Percentiles rank a stretch among this genome's conserved stretches.
These are phyloP conservation scores for Drosophila kuntzei DNA, from an alignment of 2,888 invertebrate species.

Conservation along the genomic window DNA sequence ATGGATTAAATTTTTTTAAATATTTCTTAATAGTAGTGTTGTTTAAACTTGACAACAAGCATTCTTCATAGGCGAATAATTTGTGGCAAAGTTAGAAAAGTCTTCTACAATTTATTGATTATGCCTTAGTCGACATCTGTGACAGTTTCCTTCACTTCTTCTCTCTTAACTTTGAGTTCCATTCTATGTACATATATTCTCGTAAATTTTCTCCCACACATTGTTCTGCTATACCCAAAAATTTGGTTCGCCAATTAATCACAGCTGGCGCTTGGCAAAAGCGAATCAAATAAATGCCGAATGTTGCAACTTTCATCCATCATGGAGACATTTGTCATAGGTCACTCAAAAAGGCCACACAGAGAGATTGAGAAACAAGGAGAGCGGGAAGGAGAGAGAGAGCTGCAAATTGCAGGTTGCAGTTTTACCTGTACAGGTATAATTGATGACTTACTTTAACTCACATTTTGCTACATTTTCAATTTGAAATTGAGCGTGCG, in stretches of 20 bases:
- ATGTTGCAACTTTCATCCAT: conserved; percentile 49
- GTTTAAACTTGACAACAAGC: too few relatives aligned
- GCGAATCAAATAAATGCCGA: conserved; percentile 24
- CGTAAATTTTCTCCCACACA: conserved; percentile 13
- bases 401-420: conserved; percentile 53
- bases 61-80: not conserved
- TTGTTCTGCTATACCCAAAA: conserved; percentile 13
- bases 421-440: conserved; percentile 36
- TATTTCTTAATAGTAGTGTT: too few relatives aligned
- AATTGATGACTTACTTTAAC: conserved; percentile 73
- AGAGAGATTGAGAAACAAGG: conserved; percentile 26
- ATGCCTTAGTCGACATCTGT: conserved; percentile 5
- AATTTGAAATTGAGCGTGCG: conserved; percentile 82
- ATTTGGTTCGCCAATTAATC: conserved; percentile 63
- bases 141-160: conserved; percentile 4
- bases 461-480: conserved; percentile 66
- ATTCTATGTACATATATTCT: not conserved
- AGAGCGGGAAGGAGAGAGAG: not conserved
- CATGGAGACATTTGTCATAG: conserved; percentile 74
- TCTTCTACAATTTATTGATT: not conserved
- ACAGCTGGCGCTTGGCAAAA: conserved; percentile 66
- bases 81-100: not conserved
- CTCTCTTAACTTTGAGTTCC: not conserved
- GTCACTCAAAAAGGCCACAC: conserved; percentile 68
- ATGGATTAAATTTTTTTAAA: too few relatives aligned